Evolutionary conservation across 2,113 vertebrate species (phyloP), one percentile per base, ranked within the genome.

Genomic region (Physeter macrocephalus): DNA sequence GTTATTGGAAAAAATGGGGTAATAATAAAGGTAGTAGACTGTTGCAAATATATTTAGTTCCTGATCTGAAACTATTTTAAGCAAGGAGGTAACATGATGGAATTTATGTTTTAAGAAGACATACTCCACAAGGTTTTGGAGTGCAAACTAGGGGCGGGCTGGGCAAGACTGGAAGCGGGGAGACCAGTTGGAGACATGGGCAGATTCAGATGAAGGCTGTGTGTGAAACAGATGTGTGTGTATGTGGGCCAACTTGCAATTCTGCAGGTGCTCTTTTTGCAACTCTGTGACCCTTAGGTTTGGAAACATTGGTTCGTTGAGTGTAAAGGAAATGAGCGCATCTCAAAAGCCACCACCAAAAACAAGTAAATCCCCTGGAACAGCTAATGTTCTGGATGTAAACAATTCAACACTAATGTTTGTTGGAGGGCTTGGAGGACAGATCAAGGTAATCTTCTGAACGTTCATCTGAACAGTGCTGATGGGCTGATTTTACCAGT

Each of bases 371-470:
- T 99, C 99, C 21, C 98, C 98, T 0, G 99, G 99, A 54, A 95
- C 91, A 6, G 98, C 99, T 2, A 98, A 98, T 0, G 87, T 99
- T 86, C 94, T 99, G 90, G 99, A 99, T 66, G 95, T 99, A 14
- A 99, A 99, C 98, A 98, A 98, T 36, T 99, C 99, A 96, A 99
- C 99, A 0, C 94, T 98, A 14, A 98, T 99, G 97, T 99, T 99
- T 94, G 97, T 99, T 0, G 99, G 99, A 83, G 99, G 99, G 59
- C 98, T 99, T 88, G 99, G 99, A 78, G 97, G 98, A 8, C 98
- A 99, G 97, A 98, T 99, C 83, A 99, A 99, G 99, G 99, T 99
- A 98, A 97, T 69, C 5, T 74, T 90, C 25, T 9, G 49, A 75
- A 64, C 3, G 25, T 4, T 46, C 1, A 7, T 54, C 36, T 49